These are phyloP conservation scores for Yponomeuta plumbellus DNA, from an alignment of 2,888 invertebrate genomes.

Conservation along the genomic window DNA sequence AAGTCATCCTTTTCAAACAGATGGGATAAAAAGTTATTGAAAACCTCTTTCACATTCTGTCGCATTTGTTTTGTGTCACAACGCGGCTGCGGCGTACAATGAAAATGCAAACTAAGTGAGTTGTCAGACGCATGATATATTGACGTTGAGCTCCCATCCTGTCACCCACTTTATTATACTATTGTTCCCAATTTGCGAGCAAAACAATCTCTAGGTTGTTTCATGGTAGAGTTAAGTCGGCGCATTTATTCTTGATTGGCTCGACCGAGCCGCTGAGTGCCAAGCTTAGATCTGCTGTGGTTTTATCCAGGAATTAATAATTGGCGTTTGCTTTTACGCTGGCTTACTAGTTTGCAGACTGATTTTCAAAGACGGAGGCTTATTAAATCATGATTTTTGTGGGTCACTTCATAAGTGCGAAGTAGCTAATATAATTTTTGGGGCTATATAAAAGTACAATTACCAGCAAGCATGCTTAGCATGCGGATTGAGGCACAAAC, in stretches of 20 bases:
- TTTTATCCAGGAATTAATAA: background rate
- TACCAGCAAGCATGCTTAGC: too few relatives aligned
- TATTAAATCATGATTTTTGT: too few relatives aligned
- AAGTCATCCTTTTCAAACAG: too few relatives aligned
- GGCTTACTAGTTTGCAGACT: too few relatives aligned
- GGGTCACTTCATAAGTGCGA: too few relatives aligned
- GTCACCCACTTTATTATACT: conserved; percentile 18
- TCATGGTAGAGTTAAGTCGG: background rate
- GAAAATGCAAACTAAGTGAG: conserved; percentile 46
- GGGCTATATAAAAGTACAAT: too few relatives aligned
- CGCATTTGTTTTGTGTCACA: background rate
- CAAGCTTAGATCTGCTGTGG: background rate
- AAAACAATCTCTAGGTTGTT: background rate
- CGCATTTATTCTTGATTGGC: background rate
- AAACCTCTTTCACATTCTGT: background rate
- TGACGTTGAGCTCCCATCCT: conserved; percentile 32
- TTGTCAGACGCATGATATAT: conserved; percentile 45
- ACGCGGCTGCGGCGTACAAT: conserved; percentile 20
- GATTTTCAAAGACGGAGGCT: too few relatives aligned
- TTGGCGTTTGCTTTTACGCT: too few relatives aligned
- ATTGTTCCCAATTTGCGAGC: conserved; percentile 31
- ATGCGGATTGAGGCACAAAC: too few relatives aligned
- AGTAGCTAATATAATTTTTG: too few relatives aligned
- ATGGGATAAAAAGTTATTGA: background rate
- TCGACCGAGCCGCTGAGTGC: background rate